Evolutionary conservation across 2,888 invertebrate genomes (phyloP).

Genomic region (Aethes cnicana): DNA sequence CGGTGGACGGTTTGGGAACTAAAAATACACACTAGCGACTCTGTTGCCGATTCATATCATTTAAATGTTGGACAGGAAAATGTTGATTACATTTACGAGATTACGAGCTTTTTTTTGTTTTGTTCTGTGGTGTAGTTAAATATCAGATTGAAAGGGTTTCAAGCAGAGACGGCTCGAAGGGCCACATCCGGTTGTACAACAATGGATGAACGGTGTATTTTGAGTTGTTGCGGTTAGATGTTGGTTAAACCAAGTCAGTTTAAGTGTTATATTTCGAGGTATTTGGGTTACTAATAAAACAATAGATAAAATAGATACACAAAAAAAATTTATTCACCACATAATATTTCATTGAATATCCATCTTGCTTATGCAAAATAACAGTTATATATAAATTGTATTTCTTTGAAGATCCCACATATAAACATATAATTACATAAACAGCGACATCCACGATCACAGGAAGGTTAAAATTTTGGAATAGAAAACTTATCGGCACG

Average conservation of each 20-base stretch:
- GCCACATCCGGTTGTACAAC: background rate
- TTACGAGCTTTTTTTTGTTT: too few species aligned
- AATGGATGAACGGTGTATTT: too few species aligned
- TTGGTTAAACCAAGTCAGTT: too few species aligned
- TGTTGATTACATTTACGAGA: too few species aligned
- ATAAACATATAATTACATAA: constrained; percentile 55
- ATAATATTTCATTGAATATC: constrained; percentile 73
- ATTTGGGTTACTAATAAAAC: constrained; percentile 31
- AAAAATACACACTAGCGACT: constrained; percentile 1
- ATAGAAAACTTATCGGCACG: constrained; percentile 75
- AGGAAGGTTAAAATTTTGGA: constrained; percentile 78
- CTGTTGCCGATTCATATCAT: too few species aligned
- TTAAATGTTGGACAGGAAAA: too few species aligned
- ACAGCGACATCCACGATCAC: constrained; percentile 77
- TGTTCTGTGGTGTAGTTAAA: too few species aligned
- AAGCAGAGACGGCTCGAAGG: too few species aligned
- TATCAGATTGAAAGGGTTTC: too few species aligned
- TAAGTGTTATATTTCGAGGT: too few species aligned
- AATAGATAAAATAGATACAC: constrained; percentile 63
- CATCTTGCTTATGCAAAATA: constrained; percentile 77
- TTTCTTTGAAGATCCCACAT: constrained; percentile 71
- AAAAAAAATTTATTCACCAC: constrained; percentile 80
- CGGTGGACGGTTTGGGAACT: constrained; percentile 1
- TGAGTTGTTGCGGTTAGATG: too few species aligned
- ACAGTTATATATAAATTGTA: constrained; percentile 67